phyloP scores from a whole-genome alignment of 2,113 vertebrate species.

The Typhlomys cinereus region DNA sequence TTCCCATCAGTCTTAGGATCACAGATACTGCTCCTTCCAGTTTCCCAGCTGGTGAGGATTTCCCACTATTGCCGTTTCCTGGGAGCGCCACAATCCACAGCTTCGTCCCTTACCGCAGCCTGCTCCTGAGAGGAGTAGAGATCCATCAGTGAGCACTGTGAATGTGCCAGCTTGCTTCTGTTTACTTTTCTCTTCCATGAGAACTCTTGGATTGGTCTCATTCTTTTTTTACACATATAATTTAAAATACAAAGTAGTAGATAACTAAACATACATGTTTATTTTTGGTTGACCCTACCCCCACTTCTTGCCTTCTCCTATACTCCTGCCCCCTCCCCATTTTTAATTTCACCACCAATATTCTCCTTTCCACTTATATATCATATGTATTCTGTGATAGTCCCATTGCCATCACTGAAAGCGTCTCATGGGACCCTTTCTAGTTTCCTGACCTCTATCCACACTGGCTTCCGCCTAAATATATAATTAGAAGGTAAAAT shows the following conservation, averaged over 20 bases:
- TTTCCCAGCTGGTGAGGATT: background rate
- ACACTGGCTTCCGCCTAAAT: too few relatives aligned
- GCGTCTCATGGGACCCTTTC: background rate
- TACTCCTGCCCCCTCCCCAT: background rate
- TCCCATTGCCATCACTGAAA: too few relatives aligned
- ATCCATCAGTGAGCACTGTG: background rate
- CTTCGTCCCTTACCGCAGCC: background rate
- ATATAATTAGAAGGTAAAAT: background rate
- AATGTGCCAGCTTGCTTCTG: background rate
- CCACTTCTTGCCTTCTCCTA: too few relatives aligned
- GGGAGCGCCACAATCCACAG: too few relatives aligned
- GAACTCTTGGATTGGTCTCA: background rate
- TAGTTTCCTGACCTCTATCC: background rate
- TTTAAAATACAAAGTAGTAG: background rate
- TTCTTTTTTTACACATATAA: background rate
- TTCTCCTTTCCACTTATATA: too few relatives aligned
- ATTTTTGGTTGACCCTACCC: background rate
- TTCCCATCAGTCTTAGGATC: background rate
- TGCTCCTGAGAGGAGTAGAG: background rate
- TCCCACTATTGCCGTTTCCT: background rate
- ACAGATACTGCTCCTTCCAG: background rate
- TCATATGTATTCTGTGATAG: background rate
- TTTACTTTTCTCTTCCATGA: background rate
- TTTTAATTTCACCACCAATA: too few relatives aligned
- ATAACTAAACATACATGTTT: background rate